Evolutionary conservation across 1,140 invertebrate genomes (phyloP).

Genomic region (Epicauta chinensis): DNA sequence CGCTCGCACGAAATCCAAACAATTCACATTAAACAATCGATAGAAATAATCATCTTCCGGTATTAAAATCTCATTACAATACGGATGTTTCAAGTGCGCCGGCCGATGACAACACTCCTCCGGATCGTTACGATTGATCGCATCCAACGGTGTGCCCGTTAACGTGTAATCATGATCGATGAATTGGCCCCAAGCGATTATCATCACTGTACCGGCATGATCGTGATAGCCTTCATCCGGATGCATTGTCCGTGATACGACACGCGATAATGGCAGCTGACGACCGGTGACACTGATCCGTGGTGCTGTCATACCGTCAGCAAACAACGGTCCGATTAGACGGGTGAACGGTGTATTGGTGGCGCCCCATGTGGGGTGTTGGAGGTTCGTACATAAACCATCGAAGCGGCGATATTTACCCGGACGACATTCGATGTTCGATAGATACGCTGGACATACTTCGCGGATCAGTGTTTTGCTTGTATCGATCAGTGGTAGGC

Average conservation of each 20-base stretch:
- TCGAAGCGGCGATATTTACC: slow-evolving; percentile 88
- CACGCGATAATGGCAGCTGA: slow-evolving; percentile 68
- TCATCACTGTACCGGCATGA: slow-evolving; percentile 88
- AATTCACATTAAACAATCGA: slow-evolving; percentile 72
- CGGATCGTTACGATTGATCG: slow-evolving; percentile 76
- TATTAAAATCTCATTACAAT: slow-evolving; percentile 85
- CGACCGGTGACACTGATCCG: slow-evolving; percentile 67
- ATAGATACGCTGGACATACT: slow-evolving; percentile 80
- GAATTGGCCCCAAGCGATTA: slow-evolving; percentile 91
- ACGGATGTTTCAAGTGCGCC: slow-evolving; percentile 74
- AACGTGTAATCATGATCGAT: slow-evolving; percentile 92
- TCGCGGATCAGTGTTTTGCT: slow-evolving; percentile 81
- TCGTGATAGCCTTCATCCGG: slow-evolving; percentile 88
- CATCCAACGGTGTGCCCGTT: slow-evolving; percentile 77
- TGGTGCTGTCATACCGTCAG: slow-evolving; percentile 76
- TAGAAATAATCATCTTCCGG: slow-evolving; percentile 91
- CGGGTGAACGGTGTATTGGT: slow-evolving; percentile 75
- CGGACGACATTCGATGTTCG: slow-evolving; percentile 77
- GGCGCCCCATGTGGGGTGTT: slow-evolving; percentile 88
- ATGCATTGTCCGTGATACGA: slow-evolving; percentile 85
- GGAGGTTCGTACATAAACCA: slow-evolving; percentile 88
- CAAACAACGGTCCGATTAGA: slow-evolving; percentile 68
- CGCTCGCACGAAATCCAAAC: slow-evolving; percentile 81
- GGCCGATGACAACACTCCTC: slow-evolving; percentile 80
- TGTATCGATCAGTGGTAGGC: slow-evolving; percentile 81